Percentiles rank a stretch among this genome's conserved stretches.
phyloP scores from a whole-genome alignment of 1,140 invertebrate genomes.

The Helicorthomorpha holstii region DNA sequence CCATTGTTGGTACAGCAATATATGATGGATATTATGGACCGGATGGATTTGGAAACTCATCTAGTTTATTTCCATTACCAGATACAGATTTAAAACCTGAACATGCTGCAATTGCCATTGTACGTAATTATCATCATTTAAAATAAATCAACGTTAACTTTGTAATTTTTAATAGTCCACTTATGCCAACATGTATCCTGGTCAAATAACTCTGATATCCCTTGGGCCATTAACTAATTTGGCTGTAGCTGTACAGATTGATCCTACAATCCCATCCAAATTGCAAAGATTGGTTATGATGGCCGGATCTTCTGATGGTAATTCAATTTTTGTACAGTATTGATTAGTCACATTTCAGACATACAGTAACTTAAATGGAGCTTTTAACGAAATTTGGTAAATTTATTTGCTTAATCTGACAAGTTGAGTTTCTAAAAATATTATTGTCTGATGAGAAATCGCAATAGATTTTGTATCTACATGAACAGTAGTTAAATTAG shows the following conservation, averaged over 20 bases:
- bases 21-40: neutral
- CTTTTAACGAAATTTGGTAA: no score
- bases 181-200: constrained; percentile 12
- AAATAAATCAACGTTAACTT: no score
- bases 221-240: constrained; percentile 44
- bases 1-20: neutral
- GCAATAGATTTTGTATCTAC: no score
- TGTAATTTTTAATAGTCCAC: neutral
- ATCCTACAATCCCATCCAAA: constrained; percentile 30
- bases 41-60: neutral
- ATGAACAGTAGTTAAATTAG: no score
- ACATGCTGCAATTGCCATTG: neutral
- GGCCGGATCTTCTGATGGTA: constrained; percentile 31
- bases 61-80: neutral
- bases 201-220: constrained; percentile 29
- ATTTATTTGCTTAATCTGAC: no score
- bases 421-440: no score
- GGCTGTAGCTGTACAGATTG: constrained; percentile 35
- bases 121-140: no score
- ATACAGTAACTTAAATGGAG: no score
- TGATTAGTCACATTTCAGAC: no score
- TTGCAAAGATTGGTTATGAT: constrained; percentile 35
- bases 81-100: neutral
- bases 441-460: no score
- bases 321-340: no score